Base-by-base conservation (phyloP, 2,113 vertebrate species). In the Grammatotria lemairii region DNA sequence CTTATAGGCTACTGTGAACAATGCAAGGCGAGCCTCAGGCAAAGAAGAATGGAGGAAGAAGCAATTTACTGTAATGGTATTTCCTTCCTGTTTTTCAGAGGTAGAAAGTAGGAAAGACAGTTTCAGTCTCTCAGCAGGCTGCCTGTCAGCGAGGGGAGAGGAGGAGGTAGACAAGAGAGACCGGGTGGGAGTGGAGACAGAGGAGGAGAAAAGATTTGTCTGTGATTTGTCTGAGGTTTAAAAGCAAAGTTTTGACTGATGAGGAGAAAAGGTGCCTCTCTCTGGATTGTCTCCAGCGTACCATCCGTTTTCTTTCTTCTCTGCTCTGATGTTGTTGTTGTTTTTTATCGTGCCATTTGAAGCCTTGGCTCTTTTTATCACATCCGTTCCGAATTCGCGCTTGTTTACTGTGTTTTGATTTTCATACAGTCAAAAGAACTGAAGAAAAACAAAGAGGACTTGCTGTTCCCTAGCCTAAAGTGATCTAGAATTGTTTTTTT, bases 161-260 rank as follows among this genome's bases (percentile, higher is more conserved):
- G 68, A 83, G 58, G 89, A 92, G 42, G 70, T 86, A 88, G 87
- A 88, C n/a, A 57, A 88, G 83, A 84, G 89, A 83, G 88, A 91
- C 42, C 51, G 83, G 65, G 90, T 79, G 85, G 84, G 79, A 85
- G 86, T 45, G 28, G 80, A 87, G 55, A 85, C 42, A 11, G 65
- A 85, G 85, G 33, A 49, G 38, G 80, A 42, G 55, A 73, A 47
- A 49, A 78, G 75, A 83, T 87, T 85, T 91, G 89, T 88, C 88
- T 81, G 78, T 79, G 87, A 88, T 88, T 91, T 92, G 83, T 84
- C 21, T 35, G 4, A 68, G 88, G 87, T 55, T 93, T 85, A 84
- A 90, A 73, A 91, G 84, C 81, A 89, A 82, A 90, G 82, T 88
- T 91, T 91, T 89, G 91, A 90, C 85, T 91, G 91, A 95, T 90